Evolutionary conservation across 2,797 vertebrate genomes (phyloP), one percentile per base, ranked within the genome.

Genomic region (Scarus forsteni): DNA sequence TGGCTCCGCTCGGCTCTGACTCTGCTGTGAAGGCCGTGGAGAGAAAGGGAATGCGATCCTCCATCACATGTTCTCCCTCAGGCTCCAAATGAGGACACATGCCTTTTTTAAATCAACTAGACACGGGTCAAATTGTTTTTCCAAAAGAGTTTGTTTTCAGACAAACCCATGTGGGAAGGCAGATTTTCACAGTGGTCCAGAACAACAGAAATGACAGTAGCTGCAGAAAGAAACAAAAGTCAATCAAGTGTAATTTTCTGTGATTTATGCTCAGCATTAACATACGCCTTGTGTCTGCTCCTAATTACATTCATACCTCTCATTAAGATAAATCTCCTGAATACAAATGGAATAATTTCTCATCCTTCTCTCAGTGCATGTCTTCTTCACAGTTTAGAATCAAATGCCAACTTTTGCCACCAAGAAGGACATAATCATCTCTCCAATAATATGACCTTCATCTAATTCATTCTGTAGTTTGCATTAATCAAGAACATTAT

Each of bases 221-320:
- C 39, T 46, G 18, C 7, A 7, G 45, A 62, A 68, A 77, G 39
- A 68, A 71, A 70, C 73, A 77, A 42, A 84, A 83, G 70, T 82
- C 76, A 79, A 73, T 81, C 58, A 54, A 59, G 35, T 60, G 53
- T 57, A 42, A 16, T 77, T 84, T 45, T 61, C 40, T 75, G 63
- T 16, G 19, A 77, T 81, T 79, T 46, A 70, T 50, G 55, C n/a
- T 0, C 13, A 27, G 6, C 73, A 73, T 79, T 83, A 65, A 79
- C 68, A 69, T 74, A 58, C 73, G 76, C 54, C 71, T 63, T 19
- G n/a, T 69, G 1, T 76, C 50, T 5, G 7, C 42, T n/a, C 42
- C 76, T 59, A 75, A 77, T 88, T 83, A 70, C 68, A 79, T 70
- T 79, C 57, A 73, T 39, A 42, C 51, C 69, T 86, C 73, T 75